phyloP scores from a whole-genome alignment of 2,113 vertebrate species.

The Gulo gulo region DNA sequence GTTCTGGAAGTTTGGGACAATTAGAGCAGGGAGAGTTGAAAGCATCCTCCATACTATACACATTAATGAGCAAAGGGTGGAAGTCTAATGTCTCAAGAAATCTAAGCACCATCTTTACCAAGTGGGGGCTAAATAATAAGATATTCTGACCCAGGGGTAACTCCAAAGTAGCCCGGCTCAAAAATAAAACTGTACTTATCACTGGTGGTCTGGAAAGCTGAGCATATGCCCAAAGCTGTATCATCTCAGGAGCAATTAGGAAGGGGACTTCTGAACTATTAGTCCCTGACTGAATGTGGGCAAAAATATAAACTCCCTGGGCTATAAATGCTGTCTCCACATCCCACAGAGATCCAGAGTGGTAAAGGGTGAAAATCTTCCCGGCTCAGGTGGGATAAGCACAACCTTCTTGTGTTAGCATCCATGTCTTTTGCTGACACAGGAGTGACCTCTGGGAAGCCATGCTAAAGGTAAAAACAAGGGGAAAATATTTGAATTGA shows the following conservation, averaged over 20 bases:
- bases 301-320: not conserved
- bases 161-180: not conserved
- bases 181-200: not conserved
- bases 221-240: not conserved
- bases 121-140: not conserved
- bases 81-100: not conserved
- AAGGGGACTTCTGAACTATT: not conserved
- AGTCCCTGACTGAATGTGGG: not conserved
- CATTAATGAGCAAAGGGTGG: not conserved
- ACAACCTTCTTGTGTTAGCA: not conserved
- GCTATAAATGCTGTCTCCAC: not conserved
- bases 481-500: not conserved
- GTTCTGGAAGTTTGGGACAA: not conserved
- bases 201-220: not conserved
- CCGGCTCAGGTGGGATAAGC: not conserved
- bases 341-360: not conserved
- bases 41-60: not conserved
- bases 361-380: not conserved
- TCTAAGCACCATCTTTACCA: not conserved
- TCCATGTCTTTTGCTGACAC: not conserved
- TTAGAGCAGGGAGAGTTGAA: not conserved
- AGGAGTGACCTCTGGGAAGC: not conserved
- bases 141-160: not conserved
- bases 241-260: not conserved
- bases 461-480: not conserved